A percentile compares a stretch with the other conserved stretches of the same genome.
Conservation (phyloP, 92 coral and sea anemone genomes). For the Blastomussa wellsi region DNA sequence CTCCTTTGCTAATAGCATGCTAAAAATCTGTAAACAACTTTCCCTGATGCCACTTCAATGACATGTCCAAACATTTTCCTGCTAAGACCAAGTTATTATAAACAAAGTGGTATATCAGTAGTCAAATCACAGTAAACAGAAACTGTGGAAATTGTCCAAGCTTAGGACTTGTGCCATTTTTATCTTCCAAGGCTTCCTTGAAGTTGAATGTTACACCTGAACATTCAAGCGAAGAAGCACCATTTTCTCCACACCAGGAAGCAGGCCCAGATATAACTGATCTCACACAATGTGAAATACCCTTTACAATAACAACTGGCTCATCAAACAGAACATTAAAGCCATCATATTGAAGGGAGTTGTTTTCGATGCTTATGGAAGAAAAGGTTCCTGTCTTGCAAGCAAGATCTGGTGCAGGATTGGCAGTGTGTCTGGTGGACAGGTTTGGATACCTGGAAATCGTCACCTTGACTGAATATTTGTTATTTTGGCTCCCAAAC, state of each 20-base stretch:
- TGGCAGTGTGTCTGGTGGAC: not conserved
- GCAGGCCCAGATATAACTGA: not conserved
- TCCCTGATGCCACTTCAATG: too few species aligned
- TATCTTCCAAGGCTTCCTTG: not conserved
- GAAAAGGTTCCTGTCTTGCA: slow-evolving; percentile 3
- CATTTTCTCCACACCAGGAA: slow-evolving; percentile 25
- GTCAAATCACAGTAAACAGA: not conserved
- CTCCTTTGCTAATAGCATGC: not conserved
- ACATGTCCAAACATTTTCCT: not conserved
- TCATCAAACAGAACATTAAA: slow-evolving; percentile 8
- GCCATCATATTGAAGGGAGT: not conserved
- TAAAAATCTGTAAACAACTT: not conserved
- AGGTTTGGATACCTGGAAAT: not conserved
- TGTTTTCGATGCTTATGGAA: not conserved
- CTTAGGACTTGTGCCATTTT: slow-evolving; percentile 11
- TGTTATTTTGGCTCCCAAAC: slow-evolving; percentile 11
- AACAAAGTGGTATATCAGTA: not conserved
- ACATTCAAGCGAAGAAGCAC: not conserved
- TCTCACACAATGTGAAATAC: not conserved
- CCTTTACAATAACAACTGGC: not conserved
- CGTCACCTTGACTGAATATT: slow-evolving; percentile 3
- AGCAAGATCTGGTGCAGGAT: not conserved
- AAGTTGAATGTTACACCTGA: slow-evolving; percentile 16
- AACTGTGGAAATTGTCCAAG: slow-evolving; percentile 23
- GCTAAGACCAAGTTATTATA: not conserved